phyloP scores from a whole-genome alignment of 2,888 invertebrate genomes.

The Galerucella nymphaeae region DNA sequence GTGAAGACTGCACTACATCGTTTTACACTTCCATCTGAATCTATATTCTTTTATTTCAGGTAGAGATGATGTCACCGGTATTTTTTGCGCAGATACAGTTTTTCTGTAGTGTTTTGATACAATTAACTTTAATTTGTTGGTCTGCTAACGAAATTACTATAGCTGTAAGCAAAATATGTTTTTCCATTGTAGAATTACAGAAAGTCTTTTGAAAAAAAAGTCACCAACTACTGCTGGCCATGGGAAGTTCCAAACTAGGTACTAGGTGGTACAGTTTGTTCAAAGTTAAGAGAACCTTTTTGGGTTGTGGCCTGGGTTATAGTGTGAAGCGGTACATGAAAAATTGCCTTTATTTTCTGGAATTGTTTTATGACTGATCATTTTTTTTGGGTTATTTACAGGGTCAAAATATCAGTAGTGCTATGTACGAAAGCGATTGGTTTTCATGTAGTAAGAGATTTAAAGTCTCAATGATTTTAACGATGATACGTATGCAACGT shows the following conservation, averaged over 20 bases:
- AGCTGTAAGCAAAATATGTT: constrained; percentile 45
- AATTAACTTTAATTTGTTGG: constrained; percentile 49
- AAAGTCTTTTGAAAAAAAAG: no score
- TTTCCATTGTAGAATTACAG: no score
- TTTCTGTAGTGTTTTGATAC: constrained; percentile 45
- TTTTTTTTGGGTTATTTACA: constrained; percentile 33
- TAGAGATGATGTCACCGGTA: constrained; percentile 46
- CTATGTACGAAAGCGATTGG: constrained; percentile 50
- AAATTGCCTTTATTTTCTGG: no score
- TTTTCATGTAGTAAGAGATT: constrained; percentile 47
- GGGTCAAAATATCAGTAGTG: constrained; percentile 41
- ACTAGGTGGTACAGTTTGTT: no score
- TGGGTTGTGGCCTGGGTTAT: no score
- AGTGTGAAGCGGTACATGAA: no score
- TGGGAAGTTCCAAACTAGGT: no score
- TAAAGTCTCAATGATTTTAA: constrained; percentile 51
- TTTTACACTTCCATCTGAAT: constrained; percentile 3
- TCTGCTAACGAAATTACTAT: constrained; percentile 52
- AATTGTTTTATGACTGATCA: no score
- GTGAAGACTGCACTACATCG: no score
- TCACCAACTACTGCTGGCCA: no score
- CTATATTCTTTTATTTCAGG: constrained; percentile 41
- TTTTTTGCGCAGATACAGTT: constrained; percentile 51
- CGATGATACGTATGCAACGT: constrained; percentile 50
- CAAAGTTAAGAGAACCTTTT: no score